These are phyloP conservation scores for Diadegma fenestrale DNA, from an alignment of 2,888 invertebrate species.

Conservation along the genomic window DNA sequence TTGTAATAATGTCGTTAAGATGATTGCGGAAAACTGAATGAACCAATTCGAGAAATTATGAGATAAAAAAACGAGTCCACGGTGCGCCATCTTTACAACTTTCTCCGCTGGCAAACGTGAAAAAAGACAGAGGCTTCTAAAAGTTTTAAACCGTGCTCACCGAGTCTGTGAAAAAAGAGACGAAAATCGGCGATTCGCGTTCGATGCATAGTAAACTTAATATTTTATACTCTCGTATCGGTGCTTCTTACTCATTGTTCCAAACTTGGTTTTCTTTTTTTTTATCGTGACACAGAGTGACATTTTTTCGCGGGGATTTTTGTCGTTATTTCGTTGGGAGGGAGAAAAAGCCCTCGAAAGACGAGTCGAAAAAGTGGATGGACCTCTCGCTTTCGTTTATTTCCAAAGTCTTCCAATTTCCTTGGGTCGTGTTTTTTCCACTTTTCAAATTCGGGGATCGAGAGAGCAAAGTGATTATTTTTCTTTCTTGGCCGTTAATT, in stretches of 20 bases:
- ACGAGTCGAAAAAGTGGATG: conserved; percentile 17
- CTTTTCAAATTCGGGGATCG: conserved; percentile 3
- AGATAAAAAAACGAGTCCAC: conserved; percentile 32
- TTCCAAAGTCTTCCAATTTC: conserved; percentile 69
- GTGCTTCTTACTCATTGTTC: conserved; percentile 57
- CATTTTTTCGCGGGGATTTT: conserved; percentile 14
- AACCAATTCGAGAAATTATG: conserved; percentile 51
- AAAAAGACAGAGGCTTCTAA: conserved; percentile 47
- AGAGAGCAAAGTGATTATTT: not conserved
- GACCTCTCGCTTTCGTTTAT: conserved; percentile 26
- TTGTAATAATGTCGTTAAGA: conserved; percentile 48
- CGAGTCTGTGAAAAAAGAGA: conserved; percentile 8
- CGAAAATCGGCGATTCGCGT: conserved; percentile 32
- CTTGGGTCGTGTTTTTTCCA: conserved; percentile 22
- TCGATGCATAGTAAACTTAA: conserved; percentile 31
- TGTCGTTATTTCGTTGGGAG: not conserved
- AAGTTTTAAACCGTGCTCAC: conserved; percentile 38
- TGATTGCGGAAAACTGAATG: conserved; percentile 27
- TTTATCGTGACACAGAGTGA: conserved; percentile 15
- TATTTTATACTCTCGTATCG: conserved; percentile 60
- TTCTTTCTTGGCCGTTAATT: not conserved
- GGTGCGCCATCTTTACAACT: conserved; percentile 25
- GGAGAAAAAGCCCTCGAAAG: conserved; percentile 1
- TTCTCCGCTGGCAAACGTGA: conserved; percentile 29
- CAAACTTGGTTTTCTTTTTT: conserved; percentile 1